Percentiles rank a stretch among this genome's conserved stretches.
Evolutionary conservation across 2,797 vertebrate species (phyloP).

Genomic region (Paguma larvata): DNA sequence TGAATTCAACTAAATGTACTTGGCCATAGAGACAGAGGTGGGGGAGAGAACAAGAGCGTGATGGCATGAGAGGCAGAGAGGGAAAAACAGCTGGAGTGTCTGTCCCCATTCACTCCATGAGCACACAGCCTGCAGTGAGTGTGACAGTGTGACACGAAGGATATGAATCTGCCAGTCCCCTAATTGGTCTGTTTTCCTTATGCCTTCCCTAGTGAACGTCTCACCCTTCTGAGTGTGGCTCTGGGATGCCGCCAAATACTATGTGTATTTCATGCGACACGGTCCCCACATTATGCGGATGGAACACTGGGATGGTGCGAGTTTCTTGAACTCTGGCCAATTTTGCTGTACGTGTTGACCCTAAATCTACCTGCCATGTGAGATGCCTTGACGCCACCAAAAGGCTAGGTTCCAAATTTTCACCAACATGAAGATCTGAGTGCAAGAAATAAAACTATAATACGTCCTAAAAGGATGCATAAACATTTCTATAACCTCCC

Average conservation of each 20-base stretch:
- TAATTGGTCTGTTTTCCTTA: background rate
- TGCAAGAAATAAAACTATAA: background rate
- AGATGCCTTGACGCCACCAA: background rate
- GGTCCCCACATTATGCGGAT: background rate
- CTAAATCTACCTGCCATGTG: background rate
- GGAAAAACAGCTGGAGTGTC: rapidly evolving
- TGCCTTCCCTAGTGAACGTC: background rate
- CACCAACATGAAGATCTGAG: background rate
- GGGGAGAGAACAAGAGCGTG: background rate
- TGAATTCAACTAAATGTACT: background rate
- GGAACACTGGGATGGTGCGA: background rate
- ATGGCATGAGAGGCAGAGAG: rapidly evolving
- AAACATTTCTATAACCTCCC: background rate
- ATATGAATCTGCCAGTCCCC: background rate
- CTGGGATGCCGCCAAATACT: background rate
- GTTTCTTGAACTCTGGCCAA: background rate
- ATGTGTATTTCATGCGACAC: background rate
- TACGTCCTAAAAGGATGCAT: background rate
- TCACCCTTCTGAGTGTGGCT: background rate
- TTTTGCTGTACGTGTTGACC: background rate
- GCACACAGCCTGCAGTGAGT: background rate
- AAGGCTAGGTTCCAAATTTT: background rate
- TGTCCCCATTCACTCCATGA: background rate
- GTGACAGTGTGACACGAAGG: rapidly evolving
- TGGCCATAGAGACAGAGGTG: background rate